Percentiles rank a stretch among this genome's conserved stretches.
Conservation (phyloP, 1,140 invertebrate species). For the Potamilus streckersoni region DNA sequence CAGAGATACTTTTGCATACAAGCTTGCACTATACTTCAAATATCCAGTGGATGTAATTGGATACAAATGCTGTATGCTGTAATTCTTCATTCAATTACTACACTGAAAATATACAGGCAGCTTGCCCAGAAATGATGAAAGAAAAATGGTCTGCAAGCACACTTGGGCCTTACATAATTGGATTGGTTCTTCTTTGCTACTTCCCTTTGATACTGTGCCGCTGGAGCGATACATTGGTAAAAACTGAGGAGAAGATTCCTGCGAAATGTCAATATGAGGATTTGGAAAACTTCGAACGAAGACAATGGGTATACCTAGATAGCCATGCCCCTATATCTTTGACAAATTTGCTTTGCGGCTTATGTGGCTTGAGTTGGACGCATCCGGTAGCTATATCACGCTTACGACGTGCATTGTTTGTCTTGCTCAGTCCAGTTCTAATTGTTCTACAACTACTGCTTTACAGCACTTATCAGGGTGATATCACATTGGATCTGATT, state of each 20-base stretch:
- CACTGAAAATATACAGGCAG: background rate
- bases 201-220: constrained; percentile 12
- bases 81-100: background rate
- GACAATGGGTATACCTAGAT: constrained; percentile 14
- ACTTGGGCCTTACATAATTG: constrained; percentile 13
- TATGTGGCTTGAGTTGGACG: constrained; percentile 10
- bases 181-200: constrained; percentile 10
- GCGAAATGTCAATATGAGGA: background rate
- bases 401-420: constrained; percentile 3
- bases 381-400: constrained; percentile 14
- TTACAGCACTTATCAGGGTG: constrained; percentile 8
- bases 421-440: constrained; percentile 4
- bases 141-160: background rate
- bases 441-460: constrained; percentile 12
- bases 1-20: constrained; percentile 7
- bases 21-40: constrained; percentile 11
- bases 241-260: background rate
- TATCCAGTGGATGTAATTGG: constrained; percentile 6
- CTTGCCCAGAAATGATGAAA: background rate
- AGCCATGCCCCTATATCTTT: constrained; percentile 15
- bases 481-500: constrained; percentile 11
- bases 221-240: background rate
- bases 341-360: constrained; percentile 6
- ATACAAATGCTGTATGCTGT: constrained; percentile 22
- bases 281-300: background rate